A percentile compares a stretch with the other conserved stretches of the same genome.
Evolutionary conservation across 1,140 invertebrate species (phyloP).

Genomic region (Hermetia illucens): DNA sequence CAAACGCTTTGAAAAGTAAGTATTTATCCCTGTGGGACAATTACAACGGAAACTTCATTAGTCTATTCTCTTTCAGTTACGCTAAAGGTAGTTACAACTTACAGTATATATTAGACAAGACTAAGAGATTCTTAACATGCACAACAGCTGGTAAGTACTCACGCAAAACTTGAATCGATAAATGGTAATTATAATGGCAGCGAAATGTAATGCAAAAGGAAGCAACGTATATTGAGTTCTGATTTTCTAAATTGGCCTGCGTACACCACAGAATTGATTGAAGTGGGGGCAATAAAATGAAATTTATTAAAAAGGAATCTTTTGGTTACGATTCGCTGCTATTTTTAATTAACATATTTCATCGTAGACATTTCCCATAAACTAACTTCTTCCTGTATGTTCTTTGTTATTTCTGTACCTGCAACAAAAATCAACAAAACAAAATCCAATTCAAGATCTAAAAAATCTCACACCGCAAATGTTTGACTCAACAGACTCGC

Average conservation of each 20-base stretch:
- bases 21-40: neutral
- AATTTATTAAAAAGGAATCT: no score
- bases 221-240: constrained; percentile 18
- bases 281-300: no score
- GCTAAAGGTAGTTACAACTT: constrained; percentile 30
- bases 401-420: no score
- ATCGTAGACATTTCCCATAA: no score
- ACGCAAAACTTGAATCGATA: constrained; percentile 1
- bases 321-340: no score
- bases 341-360: no score
- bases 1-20: constrained; percentile 30
- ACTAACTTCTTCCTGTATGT: no score
- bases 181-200: constrained; percentile 7
- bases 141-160: constrained; percentile 28
- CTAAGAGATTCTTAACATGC: constrained; percentile 28
- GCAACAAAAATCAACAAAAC: no score
- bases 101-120: constrained; percentile 31
- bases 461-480: no score
- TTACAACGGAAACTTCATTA: neutral
- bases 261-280: no score
- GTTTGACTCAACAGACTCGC: no score
- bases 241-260: constrained; percentile 11
- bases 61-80: constrained; percentile 12
- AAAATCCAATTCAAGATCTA: no score
- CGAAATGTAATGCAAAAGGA: constrained; percentile 24